A percentile compares a stretch with the other conserved stretches of the same genome.
phyloP scores from a whole-genome alignment of 2,113 vertebrate genomes.

The Gallinago jamesoni region DNA sequence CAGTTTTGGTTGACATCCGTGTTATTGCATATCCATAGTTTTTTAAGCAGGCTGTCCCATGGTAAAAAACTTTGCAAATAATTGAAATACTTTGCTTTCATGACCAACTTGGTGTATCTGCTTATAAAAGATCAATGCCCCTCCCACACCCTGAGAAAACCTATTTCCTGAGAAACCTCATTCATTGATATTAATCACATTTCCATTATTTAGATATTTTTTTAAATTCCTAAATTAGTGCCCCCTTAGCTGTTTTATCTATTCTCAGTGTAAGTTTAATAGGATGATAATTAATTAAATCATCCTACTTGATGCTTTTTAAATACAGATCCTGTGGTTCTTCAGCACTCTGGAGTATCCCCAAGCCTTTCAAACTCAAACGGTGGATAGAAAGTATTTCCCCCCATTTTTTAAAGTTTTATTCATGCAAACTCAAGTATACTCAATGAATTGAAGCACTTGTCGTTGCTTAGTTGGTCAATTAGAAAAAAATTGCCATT shows the following conservation, averaged over 20 bases:
- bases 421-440: not conserved
- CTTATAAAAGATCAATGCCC: not conserved
- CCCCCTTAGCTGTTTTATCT: not conserved
- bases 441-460: not conserved
- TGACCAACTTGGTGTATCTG: not conserved
- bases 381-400: not conserved
- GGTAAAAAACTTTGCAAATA: not conserved
- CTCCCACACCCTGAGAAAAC: not conserved
- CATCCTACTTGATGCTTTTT: not conserved
- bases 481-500: not conserved
- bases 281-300: not conserved
- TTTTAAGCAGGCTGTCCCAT: not conserved
- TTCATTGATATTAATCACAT: not conserved
- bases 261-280: not conserved
- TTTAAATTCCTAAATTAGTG: not conserved
- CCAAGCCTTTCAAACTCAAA: not conserved
- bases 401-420: not conserved
- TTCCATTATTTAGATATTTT: not conserved
- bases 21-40: not conserved
- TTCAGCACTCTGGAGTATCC: not conserved
- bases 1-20: not conserved
- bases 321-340: accelerated
- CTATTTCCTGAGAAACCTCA: not conserved
- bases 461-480: not conserved
- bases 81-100: not conserved